Base-by-base conservation (phyloP, 2,888 invertebrate genomes). In the Sinotaia quadrata region DNA sequence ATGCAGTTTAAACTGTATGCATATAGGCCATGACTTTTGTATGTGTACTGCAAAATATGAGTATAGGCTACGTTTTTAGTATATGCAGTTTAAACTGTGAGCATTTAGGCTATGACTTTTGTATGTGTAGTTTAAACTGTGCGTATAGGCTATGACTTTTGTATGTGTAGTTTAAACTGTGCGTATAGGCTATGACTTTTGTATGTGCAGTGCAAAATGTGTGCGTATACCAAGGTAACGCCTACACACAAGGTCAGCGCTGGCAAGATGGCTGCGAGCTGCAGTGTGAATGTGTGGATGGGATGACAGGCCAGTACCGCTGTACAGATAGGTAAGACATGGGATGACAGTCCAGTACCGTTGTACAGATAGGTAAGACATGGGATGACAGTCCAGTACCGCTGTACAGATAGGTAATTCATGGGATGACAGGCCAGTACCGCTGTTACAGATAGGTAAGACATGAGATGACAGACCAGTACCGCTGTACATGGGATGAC, bases 231-330 rank as follows among this genome's bases (percentile, higher is more conserved):
- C 79, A 75, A 65, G 80, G 80, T 8, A 76, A 75, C 66, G 68
- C 75, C 5, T 80, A 81, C 74, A 77, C 77, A 3, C 75, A 77
- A 27, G 80, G 81, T n/a, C 79, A 80, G 70, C 70, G 54, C 31
- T 82, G 81, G 81, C 75, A 78, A 51, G 80, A 81, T 67, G 81
- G 79, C 36, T 82, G 82, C 67, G 73, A 75, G 54, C 73, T 73
- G 67, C 74, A 69, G 61, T 82, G 82, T 76, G 76, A 78, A 0
- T 82, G 81, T 72, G 75, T 77, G 15, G 76, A 81, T 65, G 80
- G 73, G 10, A 74, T 67, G 47, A 76, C 73, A 8, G 81, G 81
- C 56, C 74, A 74, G 24, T 81, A 79, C 73, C 72, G 74, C 33
- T 81, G 81, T 66, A 71, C 69, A 37, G 78, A 81, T 66, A 80